Percentiles rank a stretch among this genome's conserved stretches.
Evolutionary conservation across 2,888 invertebrate species (phyloP).

Genomic region (Phymatocera aterrima): DNA sequence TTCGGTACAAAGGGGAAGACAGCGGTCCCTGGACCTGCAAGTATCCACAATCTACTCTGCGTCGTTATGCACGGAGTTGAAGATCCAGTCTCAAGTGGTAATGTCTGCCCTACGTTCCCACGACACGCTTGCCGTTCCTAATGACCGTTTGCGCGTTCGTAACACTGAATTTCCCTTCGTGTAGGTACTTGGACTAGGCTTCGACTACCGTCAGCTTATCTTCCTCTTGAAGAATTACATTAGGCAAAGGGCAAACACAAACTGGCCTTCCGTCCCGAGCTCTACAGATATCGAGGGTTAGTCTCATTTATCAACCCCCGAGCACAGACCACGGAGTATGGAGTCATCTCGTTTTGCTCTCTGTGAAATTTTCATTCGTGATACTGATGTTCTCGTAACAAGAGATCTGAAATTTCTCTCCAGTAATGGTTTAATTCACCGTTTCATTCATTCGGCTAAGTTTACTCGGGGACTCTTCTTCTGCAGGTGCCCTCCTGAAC

Average conservation of each 20-base stretch:
- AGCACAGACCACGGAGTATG: neutral
- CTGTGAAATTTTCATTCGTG: neutral
- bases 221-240: constrained; percentile 1
- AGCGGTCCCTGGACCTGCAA: neutral
- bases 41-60: neutral
- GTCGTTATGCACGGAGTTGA: neutral
- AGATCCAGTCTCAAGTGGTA: constrained; percentile 11
- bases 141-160: constrained; percentile 33
- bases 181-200: constrained; percentile 25
- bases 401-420: no score
- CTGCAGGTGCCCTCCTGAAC: constrained; percentile 9
- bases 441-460: neutral
- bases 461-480: neutral
- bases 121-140: constrained; percentile 40
- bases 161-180: constrained; percentile 41
- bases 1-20: neutral
- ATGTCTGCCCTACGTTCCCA: constrained; percentile 32
- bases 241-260: constrained; percentile 39
- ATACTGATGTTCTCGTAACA: neutral
- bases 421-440: neutral
- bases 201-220: constrained; percentile 34
- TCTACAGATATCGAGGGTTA: neutral
- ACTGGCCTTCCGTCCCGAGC: constrained; percentile 3
- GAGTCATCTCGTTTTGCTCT: neutral
- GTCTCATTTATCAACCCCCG: neutral